Conservation (phyloP, 2,113 vertebrate genomes). For the Scartelaos histophorus region DNA sequence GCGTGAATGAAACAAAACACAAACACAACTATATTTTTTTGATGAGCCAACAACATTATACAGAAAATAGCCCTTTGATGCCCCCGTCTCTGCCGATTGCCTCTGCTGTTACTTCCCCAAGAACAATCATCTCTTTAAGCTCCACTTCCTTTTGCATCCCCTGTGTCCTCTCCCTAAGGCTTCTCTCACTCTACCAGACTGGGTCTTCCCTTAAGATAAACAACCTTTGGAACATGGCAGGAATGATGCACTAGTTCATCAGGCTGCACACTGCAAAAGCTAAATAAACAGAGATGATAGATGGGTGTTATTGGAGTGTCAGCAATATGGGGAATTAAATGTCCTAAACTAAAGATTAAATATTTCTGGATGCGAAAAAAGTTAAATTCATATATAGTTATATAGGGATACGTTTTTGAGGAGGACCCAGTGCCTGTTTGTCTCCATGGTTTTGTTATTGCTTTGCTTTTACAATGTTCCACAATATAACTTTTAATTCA, state of each 20-base stretch:
- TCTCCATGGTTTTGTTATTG: too few species aligned
- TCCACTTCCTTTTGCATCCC: conserved; percentile 11
- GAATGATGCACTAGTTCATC: neutral
- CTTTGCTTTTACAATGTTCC: too few species aligned
- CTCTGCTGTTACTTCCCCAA: conserved; percentile 46
- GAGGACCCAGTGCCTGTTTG: too few species aligned
- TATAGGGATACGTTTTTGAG: too few species aligned
- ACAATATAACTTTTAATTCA: too few species aligned
- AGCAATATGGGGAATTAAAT: too few species aligned
- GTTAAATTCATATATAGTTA: too few species aligned
- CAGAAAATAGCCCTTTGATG: neutral
- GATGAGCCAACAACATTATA: too few species aligned
- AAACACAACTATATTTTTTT: too few species aligned
- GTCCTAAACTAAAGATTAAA: too few species aligned
- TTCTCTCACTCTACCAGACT: conserved; percentile 11
- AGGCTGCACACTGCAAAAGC: neutral
- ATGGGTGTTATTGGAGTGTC: neutral
- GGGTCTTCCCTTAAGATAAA: conserved; percentile 9
- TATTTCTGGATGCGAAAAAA: too few species aligned
- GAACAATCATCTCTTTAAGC: conserved; percentile 45
- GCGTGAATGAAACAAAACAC: too few species aligned
- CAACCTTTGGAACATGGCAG: neutral
- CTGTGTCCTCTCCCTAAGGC: neutral
- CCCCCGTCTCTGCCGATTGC: conserved; percentile 15
- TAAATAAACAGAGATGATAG: neutral